Evolutionary conservation across 1,140 invertebrate genomes (phyloP).

Genomic region (Grapholita molesta): DNA sequence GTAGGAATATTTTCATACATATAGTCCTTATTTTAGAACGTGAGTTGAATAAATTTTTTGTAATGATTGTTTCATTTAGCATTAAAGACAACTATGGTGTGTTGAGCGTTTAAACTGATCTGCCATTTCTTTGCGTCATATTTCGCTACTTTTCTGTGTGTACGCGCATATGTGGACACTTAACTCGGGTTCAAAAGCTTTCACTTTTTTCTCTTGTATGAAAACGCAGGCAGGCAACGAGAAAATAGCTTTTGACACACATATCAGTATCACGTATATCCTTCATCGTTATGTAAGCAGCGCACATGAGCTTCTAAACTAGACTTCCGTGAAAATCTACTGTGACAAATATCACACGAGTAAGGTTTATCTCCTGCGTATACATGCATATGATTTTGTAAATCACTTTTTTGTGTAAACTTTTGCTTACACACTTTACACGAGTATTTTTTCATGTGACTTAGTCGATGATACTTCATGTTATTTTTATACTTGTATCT

Average conservation of each 20-base stretch:
- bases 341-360: not conserved
- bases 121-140: not conserved
- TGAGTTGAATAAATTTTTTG: too few relatives aligned
- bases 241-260: not conserved
- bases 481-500: not conserved
- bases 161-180: not conserved
- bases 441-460: not conserved
- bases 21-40: not conserved
- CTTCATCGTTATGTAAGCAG: not conserved
- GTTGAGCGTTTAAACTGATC: not conserved
- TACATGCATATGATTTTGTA: not conserved
- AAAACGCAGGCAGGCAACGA: not conserved
- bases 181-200: not conserved
- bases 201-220: not conserved
- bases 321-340: not conserved
- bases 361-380: not conserved
- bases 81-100: too few relatives aligned
- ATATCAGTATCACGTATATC: not conserved
- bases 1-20: not conserved
- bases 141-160: not conserved
- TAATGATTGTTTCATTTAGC: too few relatives aligned
- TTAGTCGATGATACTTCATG: not conserved
- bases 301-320: not conserved
- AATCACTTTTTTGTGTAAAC: not conserved
- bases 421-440: not conserved